Evolutionary conservation across 1,140 invertebrate species (phyloP).

Genomic region (Heliothis subflexa): DNA sequence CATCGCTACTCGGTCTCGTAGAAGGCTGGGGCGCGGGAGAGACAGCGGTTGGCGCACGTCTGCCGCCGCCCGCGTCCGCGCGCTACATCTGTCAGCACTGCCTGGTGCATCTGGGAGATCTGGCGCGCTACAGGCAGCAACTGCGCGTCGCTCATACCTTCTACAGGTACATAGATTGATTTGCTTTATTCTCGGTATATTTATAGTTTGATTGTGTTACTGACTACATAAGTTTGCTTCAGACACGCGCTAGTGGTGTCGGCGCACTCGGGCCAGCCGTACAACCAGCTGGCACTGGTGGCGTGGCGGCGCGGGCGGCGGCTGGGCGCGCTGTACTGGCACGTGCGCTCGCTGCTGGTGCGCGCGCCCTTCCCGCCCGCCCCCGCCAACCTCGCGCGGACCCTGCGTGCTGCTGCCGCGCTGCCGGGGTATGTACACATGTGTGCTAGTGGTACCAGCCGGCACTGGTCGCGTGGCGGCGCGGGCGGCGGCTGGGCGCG

Average conservation of each 20-base stretch:
- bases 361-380: slow-evolving; percentile 94
- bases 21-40: slow-evolving; percentile 70
- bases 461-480: slow-evolving; percentile 92
- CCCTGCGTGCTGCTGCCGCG: slow-evolving; percentile 86
- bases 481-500: slow-evolving; percentile 93
- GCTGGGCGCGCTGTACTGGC: slow-evolving; percentile 93
- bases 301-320: slow-evolving; percentile 93
- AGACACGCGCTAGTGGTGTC: slow-evolving; percentile 93
- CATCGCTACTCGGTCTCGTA: slow-evolving; percentile 72
- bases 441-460: not conserved
- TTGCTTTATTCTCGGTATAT: not conserved
- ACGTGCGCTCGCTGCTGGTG: slow-evolving; percentile 92
- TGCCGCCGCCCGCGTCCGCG: slow-evolving; percentile 90
- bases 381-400: slow-evolving; percentile 91
- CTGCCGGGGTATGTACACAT: not conserved
- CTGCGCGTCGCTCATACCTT: slow-evolving; percentile 92
- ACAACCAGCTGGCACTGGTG: slow-evolving; percentile 94
- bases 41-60: slow-evolving; percentile 51
- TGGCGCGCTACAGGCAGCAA: slow-evolving; percentile 94
- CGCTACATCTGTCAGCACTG: slow-evolving; percentile 95
- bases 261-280: slow-evolving; percentile 94
- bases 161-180: slow-evolving; percentile 87
- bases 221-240: not conserved
- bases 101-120: slow-evolving; percentile 94
- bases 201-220: not conserved